Conservation (phyloP, 2,797 vertebrate species). For the Sebastes paucispinis region DNA sequence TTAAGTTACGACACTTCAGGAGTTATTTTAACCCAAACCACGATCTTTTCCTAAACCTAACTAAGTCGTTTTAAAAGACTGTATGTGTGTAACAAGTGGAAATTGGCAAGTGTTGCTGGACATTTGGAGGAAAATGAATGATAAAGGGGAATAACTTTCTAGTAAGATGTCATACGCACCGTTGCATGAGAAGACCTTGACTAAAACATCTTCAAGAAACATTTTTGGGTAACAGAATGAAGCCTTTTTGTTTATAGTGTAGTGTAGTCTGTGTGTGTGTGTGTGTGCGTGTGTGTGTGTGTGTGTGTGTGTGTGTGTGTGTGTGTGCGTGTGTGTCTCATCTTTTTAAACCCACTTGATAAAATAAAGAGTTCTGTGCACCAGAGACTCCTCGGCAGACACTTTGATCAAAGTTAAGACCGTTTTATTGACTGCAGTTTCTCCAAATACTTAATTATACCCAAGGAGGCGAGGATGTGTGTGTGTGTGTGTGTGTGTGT, state of each 20-base stretch:
- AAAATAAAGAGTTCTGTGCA: constrained; percentile 26
- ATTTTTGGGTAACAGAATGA: background rate
- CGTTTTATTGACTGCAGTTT: constrained; percentile 47
- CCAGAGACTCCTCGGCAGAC: constrained; percentile 13
- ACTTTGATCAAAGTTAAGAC: constrained; percentile 35
- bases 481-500: background rate
- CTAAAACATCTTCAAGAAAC: background rate
- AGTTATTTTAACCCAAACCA: too few relatives aligned
- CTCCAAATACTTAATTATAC: constrained; percentile 57
- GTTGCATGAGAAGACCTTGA: background rate
- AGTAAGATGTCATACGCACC: rapidly evolving
- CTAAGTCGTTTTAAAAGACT: rapidly evolving
- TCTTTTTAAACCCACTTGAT: constrained; percentile 7
- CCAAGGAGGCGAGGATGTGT: background rate
- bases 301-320: too few relatives aligned
- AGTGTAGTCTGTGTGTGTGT: background rate
- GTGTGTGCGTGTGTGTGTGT: too few relatives aligned
- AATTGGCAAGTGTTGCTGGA: too few relatives aligned
- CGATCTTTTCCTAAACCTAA: too few relatives aligned
- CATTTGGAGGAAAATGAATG: too few relatives aligned
- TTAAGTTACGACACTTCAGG: too few relatives aligned
- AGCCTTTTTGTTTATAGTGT: background rate
- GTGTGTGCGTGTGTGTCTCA: too few relatives aligned
- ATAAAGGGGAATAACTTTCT: too few relatives aligned
- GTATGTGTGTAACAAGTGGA: rapidly evolving